Base-by-base conservation (phyloP, 2,113 vertebrate genomes). In the Triplophysa siluroides region DNA sequence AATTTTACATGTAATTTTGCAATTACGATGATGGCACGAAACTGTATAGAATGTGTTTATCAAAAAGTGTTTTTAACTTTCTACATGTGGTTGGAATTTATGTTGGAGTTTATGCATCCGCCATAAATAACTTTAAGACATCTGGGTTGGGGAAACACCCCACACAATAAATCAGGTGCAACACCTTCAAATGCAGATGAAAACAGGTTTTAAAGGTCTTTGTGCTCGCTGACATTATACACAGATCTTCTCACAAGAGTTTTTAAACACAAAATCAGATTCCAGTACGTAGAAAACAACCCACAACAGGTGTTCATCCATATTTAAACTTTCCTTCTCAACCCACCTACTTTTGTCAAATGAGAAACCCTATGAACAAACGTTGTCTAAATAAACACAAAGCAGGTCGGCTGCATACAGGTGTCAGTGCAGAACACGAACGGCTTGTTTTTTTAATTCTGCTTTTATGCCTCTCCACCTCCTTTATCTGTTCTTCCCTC, bases 401-500 rank as follows among this genome's bases (percentile, higher is more conserved):
- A 33, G 33, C 33, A 33, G 4, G 4, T 6, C 33, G 33, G 5
- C 63, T 26, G 19, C 7, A 33, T 76, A 65, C 83, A 83, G 86
- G 78, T 66, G 71, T 58, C 56, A 33, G 43, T 73, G 47, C 81
- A 78, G 70, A 81, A 81, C 82, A 71, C 29, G 73, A 67, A 52
- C 52, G 16, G 14, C 29, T 58, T 29, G 74, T 82, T 72, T 83
- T 64, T 33, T 79, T 71, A 45, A 54, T 63, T 54, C 81, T 26
- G 52, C 43, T 12, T 45, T 69, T 75, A 77, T 78, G 65, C 74
- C 52, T 78, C 58, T 63, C 26, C 78, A 54, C 76, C 83, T 82
- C 83, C 78, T 87, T 87, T 82, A 86, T 86, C 82, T 13, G 71
- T 50, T 80, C 74, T 38, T 54, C 23, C 78, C 83, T 76, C 12